Conservation (phyloP, 1,140 invertebrate genomes). For the Elymnias hypermnestra region DNA sequence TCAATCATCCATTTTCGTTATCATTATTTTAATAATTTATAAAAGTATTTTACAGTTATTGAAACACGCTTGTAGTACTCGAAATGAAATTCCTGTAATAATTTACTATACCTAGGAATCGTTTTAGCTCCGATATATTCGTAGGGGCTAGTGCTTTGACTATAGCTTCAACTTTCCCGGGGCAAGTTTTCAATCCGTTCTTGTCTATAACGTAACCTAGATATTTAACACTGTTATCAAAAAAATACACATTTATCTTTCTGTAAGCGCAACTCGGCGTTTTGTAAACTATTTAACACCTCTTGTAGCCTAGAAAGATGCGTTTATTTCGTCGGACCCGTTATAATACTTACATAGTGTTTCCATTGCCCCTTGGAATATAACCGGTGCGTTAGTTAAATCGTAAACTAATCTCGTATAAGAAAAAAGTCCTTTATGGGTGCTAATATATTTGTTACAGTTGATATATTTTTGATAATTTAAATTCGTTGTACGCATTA, state of each 20-base stretch:
- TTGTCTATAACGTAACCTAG: slow-evolving; percentile 48
- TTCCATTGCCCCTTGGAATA: slow-evolving; percentile 49
- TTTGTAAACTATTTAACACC: slow-evolving; percentile 33
- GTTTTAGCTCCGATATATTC: too few species aligned
- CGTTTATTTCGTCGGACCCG: slow-evolving; percentile 13
- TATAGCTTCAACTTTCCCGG: slow-evolving; percentile 53
- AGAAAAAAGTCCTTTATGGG: slow-evolving; percentile 37
- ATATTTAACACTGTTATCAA: slow-evolving; percentile 39
- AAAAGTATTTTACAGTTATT: too few species aligned
- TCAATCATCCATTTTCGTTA: too few species aligned
- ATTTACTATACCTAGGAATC: slow-evolving; percentile 65
- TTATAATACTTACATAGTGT: slow-evolving; percentile 29
- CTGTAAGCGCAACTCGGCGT: slow-evolving; percentile 32
- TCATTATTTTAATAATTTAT: too few species aligned
- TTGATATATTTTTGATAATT: slow-evolving; percentile 29
- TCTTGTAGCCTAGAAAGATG: slow-evolving; percentile 21
- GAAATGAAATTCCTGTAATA: slow-evolving; percentile 61
- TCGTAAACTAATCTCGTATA: slow-evolving; percentile 46
- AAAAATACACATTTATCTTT: slow-evolving; percentile 45
- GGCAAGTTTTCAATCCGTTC: slow-evolving; percentile 39
- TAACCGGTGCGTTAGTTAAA: slow-evolving; percentile 37
- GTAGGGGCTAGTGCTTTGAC: slow-evolving; percentile 32
- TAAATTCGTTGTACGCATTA: slow-evolving; percentile 42
- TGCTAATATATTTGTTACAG: slow-evolving; percentile 38
- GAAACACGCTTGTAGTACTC: too few species aligned